phyloP scores from a whole-genome alignment of 2,888 invertebrate genomes.

The Phasia obesa region DNA sequence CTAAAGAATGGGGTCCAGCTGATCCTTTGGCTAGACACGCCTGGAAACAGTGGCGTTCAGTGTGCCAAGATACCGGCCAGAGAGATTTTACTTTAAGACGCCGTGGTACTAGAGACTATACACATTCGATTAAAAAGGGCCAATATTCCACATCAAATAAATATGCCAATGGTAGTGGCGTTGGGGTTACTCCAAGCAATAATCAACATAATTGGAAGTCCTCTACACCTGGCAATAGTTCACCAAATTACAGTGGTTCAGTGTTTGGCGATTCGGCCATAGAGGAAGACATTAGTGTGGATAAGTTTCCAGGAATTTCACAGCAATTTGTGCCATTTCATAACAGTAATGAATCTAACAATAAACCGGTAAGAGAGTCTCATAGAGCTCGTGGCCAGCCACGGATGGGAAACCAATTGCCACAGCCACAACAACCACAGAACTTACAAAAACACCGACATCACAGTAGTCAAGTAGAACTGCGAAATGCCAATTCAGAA shows the following conservation, averaged over 20 bases:
- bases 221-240: constrained; percentile 82
- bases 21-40: constrained; percentile 82
- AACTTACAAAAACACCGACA: constrained; percentile 42
- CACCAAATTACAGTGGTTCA: constrained; percentile 82
- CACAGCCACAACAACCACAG: constrained; percentile 48
- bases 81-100: constrained; percentile 82
- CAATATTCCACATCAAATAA: constrained; percentile 80
- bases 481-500: constrained; percentile 52
- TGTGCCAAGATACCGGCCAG: constrained; percentile 82
- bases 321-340: constrained; percentile 80
- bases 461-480: constrained; percentile 63
- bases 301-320: constrained; percentile 81
- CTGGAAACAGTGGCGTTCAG: constrained; percentile 83
- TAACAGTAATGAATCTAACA: constrained; percentile 76
- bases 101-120: constrained; percentile 82
- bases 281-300: constrained; percentile 82
- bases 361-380: constrained; percentile 78
- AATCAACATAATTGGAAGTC: constrained; percentile 79
- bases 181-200: constrained; percentile 52
- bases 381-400: constrained; percentile 75
- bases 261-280: constrained; percentile 83
- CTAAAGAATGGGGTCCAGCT: constrained; percentile 83
- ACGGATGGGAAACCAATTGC: constrained; percentile 60
- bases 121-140: constrained; percentile 82
- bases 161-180: constrained; percentile 73